Conservation (phyloP, 64 coral and sea anemone species). For the Exaiptasia diaphana region DNA sequence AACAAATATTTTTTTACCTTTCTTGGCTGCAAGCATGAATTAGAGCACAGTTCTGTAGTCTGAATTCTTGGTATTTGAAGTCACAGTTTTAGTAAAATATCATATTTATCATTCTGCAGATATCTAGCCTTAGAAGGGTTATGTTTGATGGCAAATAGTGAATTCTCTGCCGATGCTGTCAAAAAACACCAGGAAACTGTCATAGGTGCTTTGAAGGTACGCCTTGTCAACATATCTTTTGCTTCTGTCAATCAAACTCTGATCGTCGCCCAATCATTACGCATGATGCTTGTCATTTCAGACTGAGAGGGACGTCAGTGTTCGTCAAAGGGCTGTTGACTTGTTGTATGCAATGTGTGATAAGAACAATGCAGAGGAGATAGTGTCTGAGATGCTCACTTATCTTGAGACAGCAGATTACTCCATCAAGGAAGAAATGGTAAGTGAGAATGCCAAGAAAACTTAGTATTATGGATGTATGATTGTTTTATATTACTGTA, state of each 20-base stretch:
- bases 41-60: too few relatives aligned
- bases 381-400: constrained; percentile 84
- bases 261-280: not conserved
- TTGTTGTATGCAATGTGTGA: constrained; percentile 98
- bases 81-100: too few relatives aligned
- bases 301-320: constrained; percentile 97
- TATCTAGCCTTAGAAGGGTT: constrained; percentile 94
- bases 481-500: too few relatives aligned
- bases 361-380: constrained; percentile 94
- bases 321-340: constrained; percentile 93
- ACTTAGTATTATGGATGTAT: not conserved
- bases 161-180: constrained; percentile 93
- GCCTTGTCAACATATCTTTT: not conserved
- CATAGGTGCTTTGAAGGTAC: constrained; percentile 93
- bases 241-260: not conserved
- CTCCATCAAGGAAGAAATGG: constrained; percentile 98
- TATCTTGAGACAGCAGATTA: constrained; percentile 97
- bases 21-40: too few relatives aligned
- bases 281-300: not conserved
- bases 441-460: too few relatives aligned
- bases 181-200: constrained; percentile 98
- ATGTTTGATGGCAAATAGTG: constrained; percentile 89
- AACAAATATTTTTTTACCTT: too few relatives aligned
- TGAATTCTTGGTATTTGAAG: too few relatives aligned
- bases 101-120: constrained; percentile 15